Base-by-base conservation (phyloP, 2,113 vertebrate species). In the Cettia cetti region DNA sequence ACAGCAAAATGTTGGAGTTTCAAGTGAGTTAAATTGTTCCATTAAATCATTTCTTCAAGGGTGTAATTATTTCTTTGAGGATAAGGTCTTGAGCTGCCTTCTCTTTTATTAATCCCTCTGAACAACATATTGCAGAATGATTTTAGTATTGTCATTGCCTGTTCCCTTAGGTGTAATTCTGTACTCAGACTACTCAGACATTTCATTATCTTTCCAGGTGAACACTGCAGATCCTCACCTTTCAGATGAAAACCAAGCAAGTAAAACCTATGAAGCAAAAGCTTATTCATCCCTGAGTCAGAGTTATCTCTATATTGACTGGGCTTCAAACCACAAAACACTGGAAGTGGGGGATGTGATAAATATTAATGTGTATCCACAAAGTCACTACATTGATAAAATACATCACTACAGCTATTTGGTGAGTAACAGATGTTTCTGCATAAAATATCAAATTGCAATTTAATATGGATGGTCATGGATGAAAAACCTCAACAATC, bases 231-330 rank as follows among this genome's bases (percentile, higher is more conserved):
- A 98, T 81, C 13, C 91, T 5, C 35, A 1, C 22, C 98, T 99
- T 85, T 97, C 96, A 31, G 92, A 96, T 22, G 94, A 96, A 86
- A 98, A 98, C 69, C 98, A 99, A 96, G 98, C 98, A 42, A 93
- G 54, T 28, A 93, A 97, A 91, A 76, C 7, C 7, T 98, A 98
- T n/a, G 94, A 44, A 40, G 98, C 99, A 18, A 81, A 68, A 77
- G 93, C 98, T 8, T 99, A 99, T 66, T 86, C 96, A 27, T 99
- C 99, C 3, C 95, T 97, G 35, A 99, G 98, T 82, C 93, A 97
- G 27, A 99, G 99, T 37, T 99, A 99, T 82, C 97, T 99, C 4
- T 99, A 99, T 90, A 99, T 99, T 49, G 97, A 98, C 94, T 98
- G 98, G 91, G 97, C 98, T 15, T 91, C 97, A 69, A 96, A 95